A percentile compares a stretch with the other conserved stretches of the same genome.
These are phyloP conservation scores for Eubasilissa splendida DNA, from an alignment of 2,888 invertebrate species.

Conservation along the genomic window DNA sequence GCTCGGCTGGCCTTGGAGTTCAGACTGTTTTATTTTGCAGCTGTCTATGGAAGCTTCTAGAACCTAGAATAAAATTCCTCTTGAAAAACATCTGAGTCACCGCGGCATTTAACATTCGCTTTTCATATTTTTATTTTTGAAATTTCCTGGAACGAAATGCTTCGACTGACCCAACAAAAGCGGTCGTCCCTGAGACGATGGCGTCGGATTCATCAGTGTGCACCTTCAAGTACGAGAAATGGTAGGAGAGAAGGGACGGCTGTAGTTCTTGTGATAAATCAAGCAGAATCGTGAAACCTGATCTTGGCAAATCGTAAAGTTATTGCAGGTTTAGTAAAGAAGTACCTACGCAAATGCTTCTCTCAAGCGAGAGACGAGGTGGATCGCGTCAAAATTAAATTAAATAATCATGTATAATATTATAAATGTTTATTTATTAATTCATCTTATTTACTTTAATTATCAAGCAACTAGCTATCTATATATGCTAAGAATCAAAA, in stretches of 20 bases:
- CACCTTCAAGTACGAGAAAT: not conserved
- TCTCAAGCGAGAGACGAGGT: too few relatives aligned
- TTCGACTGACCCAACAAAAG: not conserved
- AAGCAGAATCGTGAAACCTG: too few relatives aligned
- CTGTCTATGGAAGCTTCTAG: constrained; percentile 21
- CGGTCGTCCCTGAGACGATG: constrained; percentile 7
- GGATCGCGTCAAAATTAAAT: too few relatives aligned
- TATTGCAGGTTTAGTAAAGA: too few relatives aligned
- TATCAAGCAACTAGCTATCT: too few relatives aligned
- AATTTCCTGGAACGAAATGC: constrained; percentile 1
- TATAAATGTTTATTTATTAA: too few relatives aligned
- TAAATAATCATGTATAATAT: too few relatives aligned
- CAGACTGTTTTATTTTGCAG: not conserved
- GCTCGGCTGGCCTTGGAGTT: not conserved
- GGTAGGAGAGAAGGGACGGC: not conserved
- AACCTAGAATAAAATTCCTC: constrained; percentile 23
- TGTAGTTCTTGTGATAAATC: too few relatives aligned
- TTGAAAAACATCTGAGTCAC: constrained; percentile 26
- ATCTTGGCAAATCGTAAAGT: too few relatives aligned
- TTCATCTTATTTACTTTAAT: too few relatives aligned
- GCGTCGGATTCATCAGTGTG: not conserved
- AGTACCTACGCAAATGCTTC: too few relatives aligned
- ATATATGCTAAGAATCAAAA: too few relatives aligned
- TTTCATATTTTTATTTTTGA: constrained; percentile 14
- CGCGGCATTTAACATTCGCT: constrained; percentile 5